A percentile compares a stretch with the other conserved stretches of the same genome.
phyloP scores from a whole-genome alignment of 2,113 vertebrate genomes.

The Oreochromis spilurus region DNA sequence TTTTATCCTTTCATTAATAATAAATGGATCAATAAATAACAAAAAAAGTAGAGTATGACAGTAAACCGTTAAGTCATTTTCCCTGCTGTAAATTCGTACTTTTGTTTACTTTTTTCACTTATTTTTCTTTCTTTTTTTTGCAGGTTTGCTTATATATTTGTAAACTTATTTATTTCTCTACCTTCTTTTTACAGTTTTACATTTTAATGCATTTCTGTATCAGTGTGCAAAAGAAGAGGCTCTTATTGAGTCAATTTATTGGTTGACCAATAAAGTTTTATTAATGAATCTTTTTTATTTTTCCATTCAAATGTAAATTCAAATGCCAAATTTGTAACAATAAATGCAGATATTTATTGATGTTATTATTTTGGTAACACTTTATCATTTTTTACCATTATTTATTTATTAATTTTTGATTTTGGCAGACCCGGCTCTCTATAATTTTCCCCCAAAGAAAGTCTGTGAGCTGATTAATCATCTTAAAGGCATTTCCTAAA shows the following conservation, averaged over 20 bases:
- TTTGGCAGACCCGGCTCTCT: neutral
- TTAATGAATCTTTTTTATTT: neutral
- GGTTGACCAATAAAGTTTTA: neutral
- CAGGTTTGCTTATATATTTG: neutral
- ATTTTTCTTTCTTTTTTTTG: neutral
- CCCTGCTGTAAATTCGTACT: neutral
- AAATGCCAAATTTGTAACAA: neutral
- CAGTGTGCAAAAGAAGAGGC: neutral
- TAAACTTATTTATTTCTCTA: neutral
- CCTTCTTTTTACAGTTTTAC: neutral
- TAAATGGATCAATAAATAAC: neutral
- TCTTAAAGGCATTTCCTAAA: neutral
- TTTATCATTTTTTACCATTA: neutral
- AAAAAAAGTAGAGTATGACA: neutral
- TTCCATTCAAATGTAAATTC: neutral
- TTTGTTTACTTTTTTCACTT: fast-evolving
- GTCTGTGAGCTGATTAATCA: neutral
- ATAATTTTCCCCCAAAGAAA: neutral
- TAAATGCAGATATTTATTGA: neutral
- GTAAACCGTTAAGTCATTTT: neutral
- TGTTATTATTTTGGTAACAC: neutral
- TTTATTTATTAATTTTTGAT: neutral
- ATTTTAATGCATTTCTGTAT: neutral
- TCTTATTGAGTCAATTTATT: neutral
- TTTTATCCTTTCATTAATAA: neutral